Evolutionary conservation across 2,888 invertebrate genomes (phyloP), one percentile per base, ranked within the genome.

Genomic region (Chrysolina haemoptera): DNA sequence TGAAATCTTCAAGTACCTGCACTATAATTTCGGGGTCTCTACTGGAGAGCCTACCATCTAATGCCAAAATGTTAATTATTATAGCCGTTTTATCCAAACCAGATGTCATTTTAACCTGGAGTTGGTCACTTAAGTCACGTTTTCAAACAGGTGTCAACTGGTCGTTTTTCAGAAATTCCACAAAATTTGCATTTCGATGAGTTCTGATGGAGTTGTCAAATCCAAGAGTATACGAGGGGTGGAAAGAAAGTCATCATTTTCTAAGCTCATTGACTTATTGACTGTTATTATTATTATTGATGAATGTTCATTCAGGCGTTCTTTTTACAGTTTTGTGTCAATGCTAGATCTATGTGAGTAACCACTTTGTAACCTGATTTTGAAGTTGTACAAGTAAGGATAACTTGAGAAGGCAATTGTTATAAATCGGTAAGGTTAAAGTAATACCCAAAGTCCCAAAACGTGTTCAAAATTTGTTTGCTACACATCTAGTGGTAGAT

Each of bases 31-130:
- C 14, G 10, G 22, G 22, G 6, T 59, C 59, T 27, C 35, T 35
- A 59, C 59, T 27, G 9, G 22, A 59, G 16, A n/a, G 14, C 27
- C n/a, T n/a, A 22, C n/a, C 12, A n/a, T 27, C 14, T 27, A 16
- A 22, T 59, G 27, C 59, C 59, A 35, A 59, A 59, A 35, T 59
- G n/a, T 59, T 59, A 59, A 59, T 59, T 59, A 16, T 27, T 59
- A 16, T 27, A 59, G 27, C 14, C 27, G 6, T 59, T 35, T 9
- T n/a, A 59, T 59, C 27, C 14, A 11, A 59, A n/a, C 59, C 59
- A 59, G 59, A 59, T 59, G 59, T 59, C 55, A 55, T 59, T 59
- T 59, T 27, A 59, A 59, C 59, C 35, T 59, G 35, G n/a, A 59
- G 27, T 35, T 59, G 59, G 59, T 27, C 59, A 35, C 27, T 59